Base-by-base conservation (phyloP, 2,888 invertebrate species). In the Lordiphosa fenestrarum region DNA sequence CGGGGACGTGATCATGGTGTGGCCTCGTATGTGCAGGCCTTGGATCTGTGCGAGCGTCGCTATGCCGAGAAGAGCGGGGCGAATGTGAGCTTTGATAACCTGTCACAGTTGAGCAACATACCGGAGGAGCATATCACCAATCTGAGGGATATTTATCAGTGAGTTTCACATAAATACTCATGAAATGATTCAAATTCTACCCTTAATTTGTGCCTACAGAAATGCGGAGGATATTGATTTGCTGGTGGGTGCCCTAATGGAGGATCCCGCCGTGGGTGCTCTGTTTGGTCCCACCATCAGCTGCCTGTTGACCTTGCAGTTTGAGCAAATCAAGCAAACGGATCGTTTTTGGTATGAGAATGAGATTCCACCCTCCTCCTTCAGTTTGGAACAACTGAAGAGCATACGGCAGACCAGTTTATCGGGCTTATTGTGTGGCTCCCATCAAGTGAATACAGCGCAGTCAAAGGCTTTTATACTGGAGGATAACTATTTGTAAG, bases 281-380 rank as follows among this genome's bases (percentile, higher is more conserved):
- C 92, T 96, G 0, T 93, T 98, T 4, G 98, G 98, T 1, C 94
- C 95, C 0, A 97, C 97, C 0, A 93, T 97, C 50, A 94, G 94
- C n/a, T 98, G 98, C 81, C 91, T 98, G 6, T 86, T 98, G 7
- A 94, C 94, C 23, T 89, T 93, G 52, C 98, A 98, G 88, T 97
- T 98, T 87, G 92, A 93, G 37, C 93, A 94, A 67, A 90, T 96
- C 5, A 93, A 96, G 78, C 94, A 94, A 77, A 95, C 96, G 52
- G 98, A 98, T 90, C 91, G 98, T 65, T 98, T 97, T 88, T 98
- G 97, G 97, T 98, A 97, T 85, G 98, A 98, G 89, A 97, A 97
- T 86, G 97, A 97, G 85, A 91, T 97, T 42, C 97, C 96, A 0
- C 96, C 96, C 0, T 96, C 96, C 12, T 94, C 96, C 0, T 92